These are phyloP conservation scores for Leptopilina drosophilae DNA, from an alignment of 2,888 invertebrate species.

Conservation along the genomic window DNA sequence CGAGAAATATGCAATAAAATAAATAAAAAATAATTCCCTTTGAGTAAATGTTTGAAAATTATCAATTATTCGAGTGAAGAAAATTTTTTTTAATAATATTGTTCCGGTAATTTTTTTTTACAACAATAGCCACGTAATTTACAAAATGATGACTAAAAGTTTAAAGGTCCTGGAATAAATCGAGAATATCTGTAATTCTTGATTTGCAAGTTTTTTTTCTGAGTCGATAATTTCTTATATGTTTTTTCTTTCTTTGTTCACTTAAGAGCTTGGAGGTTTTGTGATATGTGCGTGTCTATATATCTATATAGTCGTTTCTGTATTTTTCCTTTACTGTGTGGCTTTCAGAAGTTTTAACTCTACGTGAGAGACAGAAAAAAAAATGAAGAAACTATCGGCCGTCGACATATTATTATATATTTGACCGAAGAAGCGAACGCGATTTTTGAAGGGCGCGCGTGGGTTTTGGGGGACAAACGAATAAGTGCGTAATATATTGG, in stretches of 20 bases:
- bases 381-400: constrained; percentile 18
- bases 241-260: not conserved
- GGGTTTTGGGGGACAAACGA: constrained; percentile 52
- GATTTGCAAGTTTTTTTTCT: not conserved
- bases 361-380: constrained; percentile 5
- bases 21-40: too few species aligned
- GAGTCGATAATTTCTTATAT: not conserved
- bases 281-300: not conserved
- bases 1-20: too few species aligned
- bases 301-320: constrained; percentile 8
- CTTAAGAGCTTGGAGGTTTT: not conserved
- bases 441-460: constrained; percentile 55
- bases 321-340: not conserved
- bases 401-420: constrained; percentile 26
- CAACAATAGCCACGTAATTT: too few species aligned
- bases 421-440: constrained; percentile 44
- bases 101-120: not conserved
- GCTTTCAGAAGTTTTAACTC: not conserved
- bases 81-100: not conserved
- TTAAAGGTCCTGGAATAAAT: too few species aligned
- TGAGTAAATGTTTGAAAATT: too few species aligned
- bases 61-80: too few species aligned
- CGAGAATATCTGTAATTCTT: too few species aligned
- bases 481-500: constrained; percentile 50
- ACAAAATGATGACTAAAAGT: too few species aligned